Conservation (phyloP, 92 coral and sea anemone genomes). For the Umimayanthus kanabou region DNA sequence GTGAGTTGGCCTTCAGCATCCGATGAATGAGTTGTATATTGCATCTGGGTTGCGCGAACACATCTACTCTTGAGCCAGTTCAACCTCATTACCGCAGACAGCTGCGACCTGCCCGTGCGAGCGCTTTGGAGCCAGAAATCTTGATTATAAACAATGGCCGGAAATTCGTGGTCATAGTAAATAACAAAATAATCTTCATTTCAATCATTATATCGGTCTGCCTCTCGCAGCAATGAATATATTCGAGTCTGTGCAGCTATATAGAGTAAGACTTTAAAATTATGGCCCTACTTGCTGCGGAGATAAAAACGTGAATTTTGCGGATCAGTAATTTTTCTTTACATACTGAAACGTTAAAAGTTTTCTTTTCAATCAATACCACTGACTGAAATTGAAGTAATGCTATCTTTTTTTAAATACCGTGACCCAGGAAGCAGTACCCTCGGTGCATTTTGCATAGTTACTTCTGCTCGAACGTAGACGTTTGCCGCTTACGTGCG, state of each 20-base stretch:
- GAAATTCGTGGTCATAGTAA: conserved; percentile 20
- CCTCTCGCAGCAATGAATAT: not conserved
- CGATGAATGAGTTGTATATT: not conserved
- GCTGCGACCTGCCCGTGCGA: conserved; percentile 9
- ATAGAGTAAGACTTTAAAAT: no score
- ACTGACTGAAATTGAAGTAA: no score
- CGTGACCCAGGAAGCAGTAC: no score
- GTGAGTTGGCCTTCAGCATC: conserved; percentile 20
- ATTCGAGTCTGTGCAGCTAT: no score
- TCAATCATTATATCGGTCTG: not conserved
- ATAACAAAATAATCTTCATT: not conserved
- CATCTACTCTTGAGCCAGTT: not conserved
- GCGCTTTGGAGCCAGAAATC: conserved; percentile 13
- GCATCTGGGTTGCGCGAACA: not conserved
- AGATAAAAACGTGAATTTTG: no score
- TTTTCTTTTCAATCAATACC: not conserved
- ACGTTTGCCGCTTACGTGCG: no score
- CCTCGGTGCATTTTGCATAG: not conserved
- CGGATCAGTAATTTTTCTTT: not conserved
- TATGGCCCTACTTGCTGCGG: no score
- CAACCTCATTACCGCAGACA: conserved; percentile 12
- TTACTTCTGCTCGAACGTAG: not conserved
- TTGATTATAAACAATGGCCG: conserved; percentile 19
- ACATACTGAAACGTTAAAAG: not conserved
- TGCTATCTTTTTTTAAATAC: no score